Conservation (phyloP, 2,797 vertebrate genomes). For the Anisognathus igniventris region DNA sequence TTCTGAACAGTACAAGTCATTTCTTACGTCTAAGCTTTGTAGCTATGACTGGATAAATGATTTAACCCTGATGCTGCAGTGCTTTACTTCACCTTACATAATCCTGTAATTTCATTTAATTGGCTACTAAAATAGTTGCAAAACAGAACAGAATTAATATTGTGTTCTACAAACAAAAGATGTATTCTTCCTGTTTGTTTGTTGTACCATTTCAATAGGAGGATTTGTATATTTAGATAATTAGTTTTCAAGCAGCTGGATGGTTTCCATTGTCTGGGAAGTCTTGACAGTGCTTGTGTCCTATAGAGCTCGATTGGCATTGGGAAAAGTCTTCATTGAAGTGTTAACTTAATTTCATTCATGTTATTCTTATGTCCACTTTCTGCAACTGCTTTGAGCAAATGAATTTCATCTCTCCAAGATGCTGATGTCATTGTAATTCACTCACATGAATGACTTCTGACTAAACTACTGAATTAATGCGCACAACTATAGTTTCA, state of each 20-base stretch:
- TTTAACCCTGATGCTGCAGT: background rate
- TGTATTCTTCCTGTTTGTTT: background rate
- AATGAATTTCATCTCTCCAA: background rate
- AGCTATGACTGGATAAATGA: background rate
- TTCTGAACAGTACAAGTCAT: background rate
- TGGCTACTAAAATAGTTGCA: background rate
- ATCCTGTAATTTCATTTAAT: background rate
- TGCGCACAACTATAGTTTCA: background rate
- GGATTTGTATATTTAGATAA: background rate
- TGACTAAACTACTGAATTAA: background rate
- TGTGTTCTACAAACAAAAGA: background rate
- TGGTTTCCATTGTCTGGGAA: background rate
- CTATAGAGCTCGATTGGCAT: accelerated
- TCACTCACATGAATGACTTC: background rate
- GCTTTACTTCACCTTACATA: background rate
- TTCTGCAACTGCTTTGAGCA: background rate
- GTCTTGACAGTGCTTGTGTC: background rate
- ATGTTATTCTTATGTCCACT: background rate
- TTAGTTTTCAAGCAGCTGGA: background rate
- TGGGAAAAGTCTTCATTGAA: background rate
- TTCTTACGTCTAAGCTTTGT: background rate
- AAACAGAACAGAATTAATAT: background rate
- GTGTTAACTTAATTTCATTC: background rate
- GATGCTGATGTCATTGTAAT: background rate
- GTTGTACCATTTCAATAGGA: background rate